These are phyloP conservation scores for Myzus persicae DNA, from an alignment of 1,140 invertebrate species.

Conservation along the genomic window DNA sequence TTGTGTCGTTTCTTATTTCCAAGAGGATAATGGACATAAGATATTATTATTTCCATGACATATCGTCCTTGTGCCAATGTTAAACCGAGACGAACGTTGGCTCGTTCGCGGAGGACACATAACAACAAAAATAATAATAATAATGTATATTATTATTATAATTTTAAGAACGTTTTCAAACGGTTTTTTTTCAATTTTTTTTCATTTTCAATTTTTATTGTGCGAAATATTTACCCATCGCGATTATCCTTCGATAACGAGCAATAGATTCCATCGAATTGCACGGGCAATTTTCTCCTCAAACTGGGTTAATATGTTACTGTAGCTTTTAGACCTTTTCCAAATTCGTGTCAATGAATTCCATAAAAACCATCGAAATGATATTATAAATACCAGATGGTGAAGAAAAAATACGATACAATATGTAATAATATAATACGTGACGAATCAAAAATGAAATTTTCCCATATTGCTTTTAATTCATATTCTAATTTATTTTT, in stretches of 20 bases:
- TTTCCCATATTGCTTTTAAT: background rate
- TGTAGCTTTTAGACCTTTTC: background rate
- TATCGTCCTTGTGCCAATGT: conserved; percentile 50
- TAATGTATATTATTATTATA: background rate
- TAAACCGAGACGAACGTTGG: conserved; percentile 57
- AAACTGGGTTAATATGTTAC: conserved; percentile 23
- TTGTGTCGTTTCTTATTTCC: background rate
- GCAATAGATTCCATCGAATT: background rate
- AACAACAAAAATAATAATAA: conserved; percentile 22
- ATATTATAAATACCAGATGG: background rate
- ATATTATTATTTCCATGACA: conserved; percentile 21
- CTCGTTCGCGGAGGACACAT: background rate
- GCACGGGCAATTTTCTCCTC: background rate
- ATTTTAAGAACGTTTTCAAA: background rate
- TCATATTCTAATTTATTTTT: background rate
- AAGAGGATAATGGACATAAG: conserved; percentile 20
- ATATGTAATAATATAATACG: background rate
- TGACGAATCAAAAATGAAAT: conserved; percentile 26
- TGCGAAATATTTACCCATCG: background rate
- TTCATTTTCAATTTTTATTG: background rate
- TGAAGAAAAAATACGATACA: background rate
- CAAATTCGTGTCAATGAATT: background rate
- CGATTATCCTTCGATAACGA: background rate
- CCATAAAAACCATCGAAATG: background rate
- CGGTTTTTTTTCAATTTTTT: background rate